These are phyloP conservation scores for Andrena marginata DNA, from an alignment of 2,888 invertebrate species.

Conservation along the genomic window DNA sequence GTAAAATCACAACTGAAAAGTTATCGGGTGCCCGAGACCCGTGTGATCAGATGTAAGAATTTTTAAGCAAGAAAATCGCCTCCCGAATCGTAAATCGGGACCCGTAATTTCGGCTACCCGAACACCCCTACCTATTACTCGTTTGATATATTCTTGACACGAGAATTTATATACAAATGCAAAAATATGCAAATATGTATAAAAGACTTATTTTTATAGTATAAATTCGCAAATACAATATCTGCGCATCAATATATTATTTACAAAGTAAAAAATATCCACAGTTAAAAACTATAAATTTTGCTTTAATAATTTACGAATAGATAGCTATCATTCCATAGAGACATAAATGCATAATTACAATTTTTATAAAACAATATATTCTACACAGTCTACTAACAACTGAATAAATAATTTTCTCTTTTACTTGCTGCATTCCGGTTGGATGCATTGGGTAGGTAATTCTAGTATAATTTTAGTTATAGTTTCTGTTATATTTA, in stretches of 20 bases:
- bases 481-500: not conserved
- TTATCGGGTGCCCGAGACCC: too few species aligned
- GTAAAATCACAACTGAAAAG: too few species aligned
- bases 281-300: not conserved
- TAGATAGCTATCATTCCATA: too few species aligned
- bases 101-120: too few species aligned
- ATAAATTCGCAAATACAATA: too few species aligned
- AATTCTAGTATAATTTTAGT: not conserved
- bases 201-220: not conserved
- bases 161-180: not conserved
- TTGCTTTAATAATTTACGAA: too few species aligned
- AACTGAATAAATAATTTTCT: conserved; percentile 23
- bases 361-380: not conserved
- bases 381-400: conserved; percentile 1
- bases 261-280: not conserved
- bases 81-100: too few species aligned
- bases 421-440: conserved; percentile 43
- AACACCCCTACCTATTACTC: not conserved
- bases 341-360: not conserved
- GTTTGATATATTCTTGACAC: not conserved
- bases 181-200: not conserved
- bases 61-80: too few species aligned
- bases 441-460: conserved; percentile 47
- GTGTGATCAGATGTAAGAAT: too few species aligned
- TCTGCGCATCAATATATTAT: too few species aligned